phyloP scores from a whole-genome alignment of 2,888 invertebrate species.

The Ormyrus nitidulus region DNA sequence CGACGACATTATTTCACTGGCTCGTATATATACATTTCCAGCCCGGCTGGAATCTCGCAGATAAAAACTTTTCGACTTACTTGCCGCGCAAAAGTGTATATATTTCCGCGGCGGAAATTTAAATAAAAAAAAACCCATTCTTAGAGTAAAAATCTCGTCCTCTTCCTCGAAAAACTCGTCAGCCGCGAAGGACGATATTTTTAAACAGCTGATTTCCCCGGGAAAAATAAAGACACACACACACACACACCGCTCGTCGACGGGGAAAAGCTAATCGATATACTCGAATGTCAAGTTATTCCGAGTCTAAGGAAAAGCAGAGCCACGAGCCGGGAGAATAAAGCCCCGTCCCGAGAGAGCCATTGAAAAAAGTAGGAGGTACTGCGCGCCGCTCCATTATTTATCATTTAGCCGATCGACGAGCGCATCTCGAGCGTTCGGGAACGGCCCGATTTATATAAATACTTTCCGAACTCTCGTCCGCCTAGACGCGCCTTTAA shows the following conservation, averaged over 20 bases:
- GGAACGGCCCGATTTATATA: neutral
- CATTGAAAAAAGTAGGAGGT: too few relatives aligned
- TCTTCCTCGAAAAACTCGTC: too few relatives aligned
- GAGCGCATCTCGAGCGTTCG: neutral
- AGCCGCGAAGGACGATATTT: constrained; percentile 8
- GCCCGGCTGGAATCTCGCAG: too few relatives aligned
- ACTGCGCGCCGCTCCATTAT: neutral
- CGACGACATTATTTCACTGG: too few relatives aligned
- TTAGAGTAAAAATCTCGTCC: too few relatives aligned
- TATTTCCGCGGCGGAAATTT: too few relatives aligned
- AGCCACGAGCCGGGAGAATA: constrained; percentile 32
- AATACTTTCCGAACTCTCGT: neutral
- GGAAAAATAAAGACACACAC: neutral
- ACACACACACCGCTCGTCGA: neutral
- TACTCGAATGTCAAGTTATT: constrained; percentile 47
- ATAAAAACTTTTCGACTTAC: too few relatives aligned
- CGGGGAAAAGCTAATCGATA: constrained; percentile 24
- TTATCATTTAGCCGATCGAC: neutral
- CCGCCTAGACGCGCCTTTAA: neutral
- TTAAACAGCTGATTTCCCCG: constrained; percentile 19
- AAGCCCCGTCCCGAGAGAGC: neutral
- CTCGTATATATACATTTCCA: too few relatives aligned
- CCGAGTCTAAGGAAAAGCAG: neutral
- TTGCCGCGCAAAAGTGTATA: too few relatives aligned
- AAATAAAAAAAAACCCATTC: too few relatives aligned